A percentile compares a stretch with the other conserved stretches of the same genome.
Conservation (phyloP, 2,113 vertebrate species). For the Pundamilia nyererei region DNA sequence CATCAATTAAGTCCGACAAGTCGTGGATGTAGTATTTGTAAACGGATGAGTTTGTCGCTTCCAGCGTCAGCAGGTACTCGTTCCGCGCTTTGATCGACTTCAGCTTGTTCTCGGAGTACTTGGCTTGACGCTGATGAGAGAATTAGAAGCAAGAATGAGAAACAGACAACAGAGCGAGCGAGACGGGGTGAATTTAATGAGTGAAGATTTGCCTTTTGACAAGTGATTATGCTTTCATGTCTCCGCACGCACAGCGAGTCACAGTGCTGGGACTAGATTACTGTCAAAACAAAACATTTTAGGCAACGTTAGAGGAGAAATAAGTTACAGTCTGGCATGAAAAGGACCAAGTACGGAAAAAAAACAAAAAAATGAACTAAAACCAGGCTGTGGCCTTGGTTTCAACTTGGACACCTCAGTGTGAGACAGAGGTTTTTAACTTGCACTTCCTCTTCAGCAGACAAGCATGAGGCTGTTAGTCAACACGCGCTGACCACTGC, state of each 20-base stretch:
- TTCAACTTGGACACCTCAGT: not conserved
- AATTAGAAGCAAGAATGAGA: conserved; percentile 23
- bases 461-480: conserved; percentile 26
- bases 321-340: not conserved
- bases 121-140: conserved; percentile 89
- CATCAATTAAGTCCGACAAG: conserved; percentile 94
- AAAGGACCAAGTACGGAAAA: not conserved
- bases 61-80: conserved; percentile 95
- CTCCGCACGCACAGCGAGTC: not conserved
- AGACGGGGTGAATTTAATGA: conserved; percentile 8
- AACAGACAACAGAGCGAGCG: conserved; percentile 5
- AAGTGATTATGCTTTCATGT: conserved; percentile 21
- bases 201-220: conserved; percentile 12
- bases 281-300: not conserved
- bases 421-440: not conserved
- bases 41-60: conserved; percentile 93
- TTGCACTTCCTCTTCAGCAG: conserved; percentile 24
- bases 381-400: not conserved
- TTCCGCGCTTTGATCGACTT: conserved; percentile 98
- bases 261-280: not conserved
- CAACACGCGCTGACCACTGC: conserved; percentile 30
- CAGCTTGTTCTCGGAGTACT: conserved; percentile 98
- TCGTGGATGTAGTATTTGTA: conserved; percentile 99
- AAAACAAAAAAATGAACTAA: not conserved
- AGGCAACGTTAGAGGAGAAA: not conserved